Evolutionary conservation across 2,888 invertebrate genomes (phyloP), one percentile per base, ranked within the genome.

Genomic region (Cyaniris semiargus): DNA sequence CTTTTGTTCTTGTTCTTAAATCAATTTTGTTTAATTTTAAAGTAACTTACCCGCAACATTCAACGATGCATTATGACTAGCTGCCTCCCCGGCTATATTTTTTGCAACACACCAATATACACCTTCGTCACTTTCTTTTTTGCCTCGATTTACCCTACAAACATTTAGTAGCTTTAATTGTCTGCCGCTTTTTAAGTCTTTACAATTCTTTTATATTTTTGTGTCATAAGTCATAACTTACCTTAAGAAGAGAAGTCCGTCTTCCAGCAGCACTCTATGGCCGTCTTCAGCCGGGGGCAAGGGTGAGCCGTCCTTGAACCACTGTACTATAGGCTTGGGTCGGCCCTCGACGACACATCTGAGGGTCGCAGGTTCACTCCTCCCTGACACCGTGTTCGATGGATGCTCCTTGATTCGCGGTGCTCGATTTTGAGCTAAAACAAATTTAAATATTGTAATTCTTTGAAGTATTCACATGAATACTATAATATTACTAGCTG

Each of bases 401-500:
- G 99, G 99, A 92, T 99, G 99, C 90, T 99, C 99, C 83, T 98
- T 98, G 93, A 99, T 99, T 81, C 98, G 96, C 5, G 99, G 99
- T 76, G 98, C 96, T 87, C 97, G 96, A 89, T 96, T 97, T 95
- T 97, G 97, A 85, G 96, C 98, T 98, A 76, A 76, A 78, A 75
- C 78, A 78, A 70, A 81, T 78, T 76, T 27, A 70, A 70, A 1
- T 10, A n/a, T 0, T 38, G 1, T 44, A 38, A 53, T 44, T 56
- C 8, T 70, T 53, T 53, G 34, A 34, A 34, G 34, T 34, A 34
- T 27, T 27, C 27, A 27, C 27, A 27, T 27, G 27, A 27, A 2
- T 27, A 27, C 2, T 27, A 27, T 6, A 6, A 34, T 34, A 34
- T n/a, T n/a, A n/a, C n/a, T n/a, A n/a, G n/a, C n/a, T n/a, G n/a